Evolutionary conservation across 2,888 invertebrate species (phyloP).

Genomic region (Coremacera marginata): DNA sequence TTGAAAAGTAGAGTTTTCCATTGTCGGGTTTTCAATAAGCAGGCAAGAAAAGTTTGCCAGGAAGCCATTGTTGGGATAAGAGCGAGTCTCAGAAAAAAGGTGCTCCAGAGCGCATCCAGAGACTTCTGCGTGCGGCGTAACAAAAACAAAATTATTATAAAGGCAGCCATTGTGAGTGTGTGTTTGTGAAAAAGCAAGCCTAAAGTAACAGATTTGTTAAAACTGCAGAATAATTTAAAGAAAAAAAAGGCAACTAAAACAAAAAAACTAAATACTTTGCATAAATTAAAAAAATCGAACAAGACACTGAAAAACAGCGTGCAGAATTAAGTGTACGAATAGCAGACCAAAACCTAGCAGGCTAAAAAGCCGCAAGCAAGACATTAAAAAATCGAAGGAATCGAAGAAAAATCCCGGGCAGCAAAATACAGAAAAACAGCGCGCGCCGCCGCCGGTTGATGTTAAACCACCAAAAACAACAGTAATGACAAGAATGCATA

Average conservation of each 20-base stretch:
- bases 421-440: conserved; percentile 25
- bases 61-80: conserved; percentile 18
- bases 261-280: background rate
- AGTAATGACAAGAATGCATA: too few relatives aligned
- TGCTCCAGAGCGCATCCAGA: conserved; percentile 25
- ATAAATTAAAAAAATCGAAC: background rate
- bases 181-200: background rate
- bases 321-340: conserved; percentile 6
- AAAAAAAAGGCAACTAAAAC: too few relatives aligned
- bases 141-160: background rate
- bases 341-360: background rate
- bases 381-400: background rate
- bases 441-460: conserved; percentile 24
- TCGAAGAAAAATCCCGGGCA: conserved; percentile 23
- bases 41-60: conserved; percentile 1
- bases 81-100: background rate
- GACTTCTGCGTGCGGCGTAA: background rate
- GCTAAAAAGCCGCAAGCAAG: conserved; percentile 26
- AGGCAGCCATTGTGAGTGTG: background rate
- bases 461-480: too few relatives aligned
- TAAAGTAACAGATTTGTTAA: background rate
- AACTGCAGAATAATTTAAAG: background rate
- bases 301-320: background rate
- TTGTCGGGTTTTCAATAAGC: background rate
- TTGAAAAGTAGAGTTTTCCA: background rate